These are phyloP conservation scores for Scytalopus superciliaris DNA, from an alignment of 2,113 vertebrate genomes.

Conservation along the genomic window DNA sequence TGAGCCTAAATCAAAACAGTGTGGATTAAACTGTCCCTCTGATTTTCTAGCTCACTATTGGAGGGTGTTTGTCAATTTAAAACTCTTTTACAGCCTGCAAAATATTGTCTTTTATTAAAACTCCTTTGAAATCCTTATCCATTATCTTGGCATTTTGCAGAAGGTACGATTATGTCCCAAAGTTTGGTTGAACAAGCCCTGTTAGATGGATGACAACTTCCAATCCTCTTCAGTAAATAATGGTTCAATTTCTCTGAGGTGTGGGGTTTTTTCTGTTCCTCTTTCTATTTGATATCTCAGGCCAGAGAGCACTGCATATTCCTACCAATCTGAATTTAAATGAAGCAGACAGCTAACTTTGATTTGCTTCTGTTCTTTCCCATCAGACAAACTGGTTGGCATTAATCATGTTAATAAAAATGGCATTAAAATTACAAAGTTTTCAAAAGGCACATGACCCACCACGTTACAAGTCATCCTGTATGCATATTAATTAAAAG, in stretches of 20 bases:
- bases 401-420: slow-evolving; percentile 72
- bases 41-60: neutral
- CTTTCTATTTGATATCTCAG: slow-evolving; percentile 10
- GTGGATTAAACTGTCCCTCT: neutral
- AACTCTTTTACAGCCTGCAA: neutral
- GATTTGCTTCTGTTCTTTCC: slow-evolving; percentile 53
- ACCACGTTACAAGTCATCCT: slow-evolving; percentile 29
- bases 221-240: neutral
- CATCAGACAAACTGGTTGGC: slow-evolving; percentile 14
- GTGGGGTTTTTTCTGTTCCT: neutral
- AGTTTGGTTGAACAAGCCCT: neutral
- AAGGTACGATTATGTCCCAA: neutral
- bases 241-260: neutral
- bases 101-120: neutral
- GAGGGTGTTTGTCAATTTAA: neutral
- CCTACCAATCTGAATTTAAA: slow-evolving; percentile 46
- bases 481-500: slow-evolving; percentile 61
- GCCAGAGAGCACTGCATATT: neutral
- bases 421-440: slow-evolving; percentile 58
- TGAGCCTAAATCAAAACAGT: neutral
- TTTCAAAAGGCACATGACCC: slow-evolving; percentile 42
- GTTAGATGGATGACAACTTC: slow-evolving; percentile 23
- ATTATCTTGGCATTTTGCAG: slow-evolving; percentile 1
- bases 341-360: slow-evolving; percentile 26
- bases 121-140: neutral